Percentiles rank a stretch among this genome's conserved stretches.
Conservation (phyloP, 2,113 vertebrate genomes). For the Ginglymostoma cirratum region DNA sequence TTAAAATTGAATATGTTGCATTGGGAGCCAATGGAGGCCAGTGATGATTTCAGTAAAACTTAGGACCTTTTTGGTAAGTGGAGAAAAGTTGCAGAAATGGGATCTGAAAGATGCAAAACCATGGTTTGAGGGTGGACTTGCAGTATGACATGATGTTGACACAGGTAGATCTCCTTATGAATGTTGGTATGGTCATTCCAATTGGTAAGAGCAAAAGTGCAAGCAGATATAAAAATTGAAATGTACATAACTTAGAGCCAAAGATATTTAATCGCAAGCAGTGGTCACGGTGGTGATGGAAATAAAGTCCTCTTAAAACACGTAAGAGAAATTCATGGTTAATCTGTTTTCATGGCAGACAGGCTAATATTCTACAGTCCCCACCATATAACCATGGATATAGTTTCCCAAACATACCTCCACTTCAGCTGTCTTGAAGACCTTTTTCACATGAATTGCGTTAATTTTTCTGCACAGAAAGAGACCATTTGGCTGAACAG, state of each 20-base stretch:
- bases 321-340: background rate
- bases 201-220: background rate
- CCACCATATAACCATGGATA: background rate
- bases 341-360: background rate
- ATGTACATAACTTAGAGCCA: background rate
- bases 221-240: background rate
- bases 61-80: background rate
- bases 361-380: background rate
- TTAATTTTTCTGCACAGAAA: background rate
- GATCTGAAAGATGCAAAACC: background rate
- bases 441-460: background rate
- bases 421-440: background rate
- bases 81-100: background rate
- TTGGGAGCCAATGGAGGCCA: background rate
- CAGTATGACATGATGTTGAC: background rate
- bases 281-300: background rate
- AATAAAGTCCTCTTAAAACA: too few relatives aligned
- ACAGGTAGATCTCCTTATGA: background rate
- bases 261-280: background rate
- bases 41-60: background rate
- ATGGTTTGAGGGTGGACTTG: background rate
- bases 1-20: background rate
- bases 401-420: background rate
- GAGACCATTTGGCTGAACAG: background rate
- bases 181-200: background rate